Evolutionary conservation across 2,113 vertebrate genomes (phyloP).

Genomic region (Poicephalus meyeri): DNA sequence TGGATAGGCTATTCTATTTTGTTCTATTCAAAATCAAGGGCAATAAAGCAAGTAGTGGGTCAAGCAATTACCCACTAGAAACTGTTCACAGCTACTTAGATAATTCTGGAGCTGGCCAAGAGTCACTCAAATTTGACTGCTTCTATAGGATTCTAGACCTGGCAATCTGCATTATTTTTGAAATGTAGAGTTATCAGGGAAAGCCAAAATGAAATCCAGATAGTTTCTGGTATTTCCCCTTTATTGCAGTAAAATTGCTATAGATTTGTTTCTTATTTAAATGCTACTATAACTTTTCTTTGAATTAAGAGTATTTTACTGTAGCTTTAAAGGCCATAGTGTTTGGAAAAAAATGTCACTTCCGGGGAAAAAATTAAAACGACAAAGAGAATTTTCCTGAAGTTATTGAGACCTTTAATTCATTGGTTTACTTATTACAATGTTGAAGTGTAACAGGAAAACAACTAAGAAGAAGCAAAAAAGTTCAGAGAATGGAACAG

Average conservation of each 20-base stretch:
- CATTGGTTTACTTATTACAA: not conserved
- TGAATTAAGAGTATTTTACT: not conserved
- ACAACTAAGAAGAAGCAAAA: not conserved
- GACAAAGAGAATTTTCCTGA: fast-evolving
- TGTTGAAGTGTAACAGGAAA: not conserved
- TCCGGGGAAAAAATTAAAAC: not conserved
- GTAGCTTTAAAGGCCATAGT: not conserved
- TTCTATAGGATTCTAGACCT: not conserved
- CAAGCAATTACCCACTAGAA: not conserved
- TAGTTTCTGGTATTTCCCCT: not conserved
- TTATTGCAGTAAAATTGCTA: not conserved
- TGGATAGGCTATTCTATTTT: not conserved
- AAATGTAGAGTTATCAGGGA: not conserved
- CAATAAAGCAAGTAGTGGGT: not conserved
- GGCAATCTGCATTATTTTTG: not conserved
- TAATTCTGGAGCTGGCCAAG: not conserved
- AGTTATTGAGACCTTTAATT: not conserved
- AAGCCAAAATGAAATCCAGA: not conserved
- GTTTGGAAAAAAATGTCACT: not conserved
- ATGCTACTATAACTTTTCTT: not conserved
- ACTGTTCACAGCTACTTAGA: not conserved
- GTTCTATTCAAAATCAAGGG: not conserved
- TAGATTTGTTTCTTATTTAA: not conserved
- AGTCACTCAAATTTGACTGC: not conserved
- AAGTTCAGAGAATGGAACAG: not conserved